phyloP scores from a whole-genome alignment of 2,797 vertebrate genomes.

The Moxostoma hubbsi region DNA sequence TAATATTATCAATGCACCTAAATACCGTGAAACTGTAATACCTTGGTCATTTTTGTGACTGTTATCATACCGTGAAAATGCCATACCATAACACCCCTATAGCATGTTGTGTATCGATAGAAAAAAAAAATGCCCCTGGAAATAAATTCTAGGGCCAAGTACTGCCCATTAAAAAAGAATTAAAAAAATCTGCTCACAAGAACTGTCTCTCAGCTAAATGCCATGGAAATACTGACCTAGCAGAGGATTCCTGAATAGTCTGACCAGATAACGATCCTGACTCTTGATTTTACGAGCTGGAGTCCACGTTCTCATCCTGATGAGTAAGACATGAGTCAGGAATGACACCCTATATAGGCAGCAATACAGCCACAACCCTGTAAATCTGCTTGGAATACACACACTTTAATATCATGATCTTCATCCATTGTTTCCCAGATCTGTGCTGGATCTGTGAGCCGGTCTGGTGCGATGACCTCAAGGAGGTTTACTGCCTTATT shows the following conservation, averaged over 20 bases:
- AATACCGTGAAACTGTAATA: no score
- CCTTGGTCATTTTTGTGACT: no score
- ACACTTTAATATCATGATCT: not conserved
- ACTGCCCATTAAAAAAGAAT: no score
- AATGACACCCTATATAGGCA: constrained; percentile 55
- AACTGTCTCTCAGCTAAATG: not conserved
- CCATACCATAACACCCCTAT: no score
- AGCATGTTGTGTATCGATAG: no score
- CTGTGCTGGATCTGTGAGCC: not conserved
- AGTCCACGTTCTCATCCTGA: not conserved
- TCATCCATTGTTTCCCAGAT: not conserved
- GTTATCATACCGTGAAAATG: no score
- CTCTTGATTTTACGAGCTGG: not conserved
- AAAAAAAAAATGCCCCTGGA: no score
- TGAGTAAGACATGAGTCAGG: constrained; percentile 1
- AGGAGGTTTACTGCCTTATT: not conserved
- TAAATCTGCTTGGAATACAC: constrained; percentile 32
- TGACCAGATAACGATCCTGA: not conserved
- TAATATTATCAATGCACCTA: no score
- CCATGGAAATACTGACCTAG: no score
- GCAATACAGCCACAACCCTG: constrained; percentile 13
- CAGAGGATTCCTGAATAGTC: no score
- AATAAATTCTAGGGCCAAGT: no score
- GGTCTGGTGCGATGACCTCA: not conserved
- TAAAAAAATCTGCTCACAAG: no score